Evolutionary conservation across 2,888 invertebrate genomes (phyloP).

Genomic region (Erynnis tages): DNA sequence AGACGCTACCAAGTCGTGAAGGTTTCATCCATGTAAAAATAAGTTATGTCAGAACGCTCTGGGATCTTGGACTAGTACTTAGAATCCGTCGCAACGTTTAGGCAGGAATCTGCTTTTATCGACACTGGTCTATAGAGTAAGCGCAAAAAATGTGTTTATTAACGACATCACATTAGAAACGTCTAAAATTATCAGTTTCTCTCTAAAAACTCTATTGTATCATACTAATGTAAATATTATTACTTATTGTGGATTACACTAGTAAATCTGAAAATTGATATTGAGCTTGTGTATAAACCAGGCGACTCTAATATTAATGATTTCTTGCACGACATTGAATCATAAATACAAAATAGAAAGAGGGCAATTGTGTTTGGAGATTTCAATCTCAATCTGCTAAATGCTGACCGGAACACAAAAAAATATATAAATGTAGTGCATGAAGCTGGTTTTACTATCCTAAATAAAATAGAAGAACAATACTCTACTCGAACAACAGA

Average conservation of each 20-base stretch:
- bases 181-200: too few species aligned
- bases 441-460: neutral
- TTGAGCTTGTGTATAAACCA: slow-evolving; percentile 1
- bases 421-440: neutral
- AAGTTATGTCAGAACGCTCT: too few species aligned
- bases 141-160: too few species aligned
- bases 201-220: too few species aligned
- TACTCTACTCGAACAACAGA: neutral
- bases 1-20: too few species aligned
- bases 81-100: too few species aligned
- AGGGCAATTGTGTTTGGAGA: neutral
- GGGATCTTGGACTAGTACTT: too few species aligned
- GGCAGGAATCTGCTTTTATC: too few species aligned
- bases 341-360: neutral
- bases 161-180: too few species aligned
- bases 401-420: neutral
- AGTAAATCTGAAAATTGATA: neutral
- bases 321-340: slow-evolving; percentile 1
- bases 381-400: neutral
- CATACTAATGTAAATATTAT: too few species aligned
- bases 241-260: slow-evolving; percentile 5
- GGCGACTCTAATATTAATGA: slow-evolving; percentile 3
- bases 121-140: too few species aligned
- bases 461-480: neutral
- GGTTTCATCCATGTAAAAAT: too few species aligned